Evolutionary conservation across 1,140 invertebrate genomes (phyloP), one percentile per base, ranked within the genome.

Genomic region (Calliopsis andreniformis): DNA sequence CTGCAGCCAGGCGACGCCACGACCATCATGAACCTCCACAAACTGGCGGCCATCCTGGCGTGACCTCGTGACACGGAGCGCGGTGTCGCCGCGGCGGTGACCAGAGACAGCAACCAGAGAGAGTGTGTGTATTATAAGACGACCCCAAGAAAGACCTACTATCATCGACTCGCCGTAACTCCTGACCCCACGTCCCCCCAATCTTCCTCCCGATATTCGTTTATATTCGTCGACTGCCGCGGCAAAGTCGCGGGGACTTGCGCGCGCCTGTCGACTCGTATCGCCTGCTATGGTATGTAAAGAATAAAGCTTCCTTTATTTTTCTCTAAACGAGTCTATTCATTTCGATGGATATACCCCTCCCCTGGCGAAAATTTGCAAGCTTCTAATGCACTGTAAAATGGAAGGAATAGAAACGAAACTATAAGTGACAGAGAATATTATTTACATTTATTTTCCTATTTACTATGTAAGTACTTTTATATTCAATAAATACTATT

Each of bases 11-110:
- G 96, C 66, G 97, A 98, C 91, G 93, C 94, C 28, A 97, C 97
- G 30, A 98, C 97, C 23, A 93, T 97, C 82, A 96, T 95, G 64
- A 99, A 99, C 92, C 93, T 99, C 23, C 95, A 96, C 87, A 97
- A 98, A 92, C 93, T 98, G 78, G 92, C 94, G 69, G 89, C 92
- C 43, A 90, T 94, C 20, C 91, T 93, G 88, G 92, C 92, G 86
- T 93, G 93, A 93, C 92, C 82, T 45, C 63, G 51, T 35, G 51
- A 66, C 42, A 5, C 32, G 8, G 56, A 20, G n/a, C 32, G 23
- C 61, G 42, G 16, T 10, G 16, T 0, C 42, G 61, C 8, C 61
- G 16, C 20, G 39, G n/a, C 0, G 18, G 28, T 39, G 45, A 25
- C 6, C n/a, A 47, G 45, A 8, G 39, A 32, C 23, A 56, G 58